A percentile compares a stretch with the other conserved stretches of the same genome.
Evolutionary conservation across 2,113 vertebrate species (phyloP).

Genomic region (Natator depressus): DNA sequence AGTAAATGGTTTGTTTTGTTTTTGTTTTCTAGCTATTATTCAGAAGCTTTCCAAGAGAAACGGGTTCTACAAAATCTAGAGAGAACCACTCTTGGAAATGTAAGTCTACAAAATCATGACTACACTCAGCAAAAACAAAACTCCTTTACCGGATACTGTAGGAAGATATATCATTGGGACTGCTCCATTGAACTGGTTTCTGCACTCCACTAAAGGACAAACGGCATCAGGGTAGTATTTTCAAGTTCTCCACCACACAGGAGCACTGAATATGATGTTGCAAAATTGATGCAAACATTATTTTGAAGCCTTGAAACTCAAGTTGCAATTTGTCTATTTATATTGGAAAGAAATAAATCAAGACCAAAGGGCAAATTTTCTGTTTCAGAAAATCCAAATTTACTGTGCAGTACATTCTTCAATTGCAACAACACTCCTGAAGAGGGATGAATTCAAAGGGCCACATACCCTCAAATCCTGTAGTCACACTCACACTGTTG

Average conservation of each 20-base stretch:
- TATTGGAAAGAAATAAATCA: neutral
- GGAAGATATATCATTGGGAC: neutral
- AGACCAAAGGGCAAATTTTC: neutral
- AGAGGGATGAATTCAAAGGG: neutral
- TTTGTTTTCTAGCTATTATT: neutral
- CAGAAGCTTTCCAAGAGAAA: neutral
- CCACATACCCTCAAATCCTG: neutral
- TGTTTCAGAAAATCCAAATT: neutral
- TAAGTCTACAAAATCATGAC: neutral
- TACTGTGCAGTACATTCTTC: neutral
- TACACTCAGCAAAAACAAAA: neutral
- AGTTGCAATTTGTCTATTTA: neutral
- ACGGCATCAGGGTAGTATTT: neutral
- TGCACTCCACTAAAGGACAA: neutral
- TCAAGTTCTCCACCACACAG: neutral
- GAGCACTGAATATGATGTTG: neutral
- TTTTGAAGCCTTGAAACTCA: neutral
- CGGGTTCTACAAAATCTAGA: neutral
- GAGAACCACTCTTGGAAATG: neutral
- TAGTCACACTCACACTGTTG: neutral
- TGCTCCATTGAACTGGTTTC: neutral
- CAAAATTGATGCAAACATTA: neutral
- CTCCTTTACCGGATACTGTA: accelerated
- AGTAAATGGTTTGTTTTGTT: neutral
- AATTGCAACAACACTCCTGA: neutral